These are phyloP conservation scores for Orcinus orca DNA, from an alignment of 2,113 vertebrate species.

Conservation along the genomic window DNA sequence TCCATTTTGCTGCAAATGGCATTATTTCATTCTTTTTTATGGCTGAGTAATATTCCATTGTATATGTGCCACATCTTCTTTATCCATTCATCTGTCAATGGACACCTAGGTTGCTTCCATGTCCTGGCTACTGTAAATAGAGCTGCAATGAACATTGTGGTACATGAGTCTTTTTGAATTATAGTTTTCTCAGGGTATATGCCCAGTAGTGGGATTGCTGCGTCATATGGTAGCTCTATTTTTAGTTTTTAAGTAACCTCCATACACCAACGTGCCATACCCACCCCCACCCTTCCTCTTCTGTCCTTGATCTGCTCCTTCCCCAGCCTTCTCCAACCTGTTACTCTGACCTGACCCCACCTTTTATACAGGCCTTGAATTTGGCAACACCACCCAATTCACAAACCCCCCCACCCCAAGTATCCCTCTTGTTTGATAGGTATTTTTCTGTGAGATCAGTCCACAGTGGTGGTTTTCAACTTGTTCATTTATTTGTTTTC, in stretches of 20 bases:
- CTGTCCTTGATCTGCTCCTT: not conserved
- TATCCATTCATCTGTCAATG: too few species aligned
- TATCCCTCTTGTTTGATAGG: not conserved
- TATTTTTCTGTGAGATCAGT: not conserved
- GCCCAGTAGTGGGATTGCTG: too few species aligned
- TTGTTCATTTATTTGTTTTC: not conserved
- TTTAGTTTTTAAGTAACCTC: not conserved
- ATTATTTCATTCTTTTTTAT: too few species aligned
- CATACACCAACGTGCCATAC: not conserved
- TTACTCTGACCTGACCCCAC: not conserved
- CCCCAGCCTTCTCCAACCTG: not conserved
- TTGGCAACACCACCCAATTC: not conserved
- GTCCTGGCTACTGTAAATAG: too few species aligned
- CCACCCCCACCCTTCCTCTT: not conserved
- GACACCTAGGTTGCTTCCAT: too few species aligned
- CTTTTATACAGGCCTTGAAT: not conserved
- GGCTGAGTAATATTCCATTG: too few species aligned
- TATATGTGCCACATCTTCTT: too few species aligned
- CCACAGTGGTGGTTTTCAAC: not conserved
- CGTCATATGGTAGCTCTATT: too few species aligned
- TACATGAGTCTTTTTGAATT: too few species aligned
- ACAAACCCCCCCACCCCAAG: not conserved
- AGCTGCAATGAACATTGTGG: too few species aligned
- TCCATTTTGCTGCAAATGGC: too few species aligned
- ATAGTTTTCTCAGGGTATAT: too few species aligned